Percentiles rank a stretch among this genome's conserved stretches.
Evolutionary conservation across 2,888 invertebrate species (phyloP).

Genomic region (Enchytraeus crypticus): DNA sequence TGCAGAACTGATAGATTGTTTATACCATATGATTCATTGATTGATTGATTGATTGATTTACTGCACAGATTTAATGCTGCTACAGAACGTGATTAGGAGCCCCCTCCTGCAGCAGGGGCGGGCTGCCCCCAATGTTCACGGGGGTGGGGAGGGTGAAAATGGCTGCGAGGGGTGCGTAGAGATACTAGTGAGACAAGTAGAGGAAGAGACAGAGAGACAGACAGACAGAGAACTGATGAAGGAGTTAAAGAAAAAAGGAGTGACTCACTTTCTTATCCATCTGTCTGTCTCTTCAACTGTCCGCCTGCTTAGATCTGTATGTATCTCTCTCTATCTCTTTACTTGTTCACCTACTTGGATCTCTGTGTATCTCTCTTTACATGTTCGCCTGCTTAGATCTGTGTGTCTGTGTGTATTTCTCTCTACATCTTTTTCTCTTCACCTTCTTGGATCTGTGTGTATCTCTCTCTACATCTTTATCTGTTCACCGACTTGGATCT

Average conservation of each 20-base stretch:
- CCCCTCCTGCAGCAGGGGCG: no score
- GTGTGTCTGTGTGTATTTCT: no score
- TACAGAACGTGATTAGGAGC: constrained; percentile 25
- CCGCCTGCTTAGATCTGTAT: constrained; percentile 76
- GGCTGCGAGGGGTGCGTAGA: constrained; percentile 18
- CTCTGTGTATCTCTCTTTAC: constrained; percentile 68
- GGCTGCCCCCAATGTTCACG: no score
- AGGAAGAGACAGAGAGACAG: constrained; percentile 19
- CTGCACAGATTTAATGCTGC: constrained; percentile 25
- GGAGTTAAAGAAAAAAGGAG: constrained; percentile 75
- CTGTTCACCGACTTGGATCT: constrained; percentile 53
- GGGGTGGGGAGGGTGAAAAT: no score
- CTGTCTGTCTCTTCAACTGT: constrained; percentile 67
- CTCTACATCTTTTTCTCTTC: no score
- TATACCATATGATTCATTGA: no score
- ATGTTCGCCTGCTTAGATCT: constrained; percentile 67
- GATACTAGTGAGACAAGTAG: constrained; percentile 24
- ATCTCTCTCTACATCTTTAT: not conserved
- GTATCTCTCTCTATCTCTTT: constrained; percentile 35
- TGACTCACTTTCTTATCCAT: constrained; percentile 79
- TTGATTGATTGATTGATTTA: no score
- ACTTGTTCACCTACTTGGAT: constrained; percentile 48
- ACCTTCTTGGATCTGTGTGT: constrained; percentile 80
- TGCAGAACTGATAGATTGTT: no score
- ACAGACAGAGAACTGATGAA: constrained; percentile 60